Evolutionary conservation across 2,113 vertebrate genomes (phyloP).

Genomic region (Lycaon pictus): DNA sequence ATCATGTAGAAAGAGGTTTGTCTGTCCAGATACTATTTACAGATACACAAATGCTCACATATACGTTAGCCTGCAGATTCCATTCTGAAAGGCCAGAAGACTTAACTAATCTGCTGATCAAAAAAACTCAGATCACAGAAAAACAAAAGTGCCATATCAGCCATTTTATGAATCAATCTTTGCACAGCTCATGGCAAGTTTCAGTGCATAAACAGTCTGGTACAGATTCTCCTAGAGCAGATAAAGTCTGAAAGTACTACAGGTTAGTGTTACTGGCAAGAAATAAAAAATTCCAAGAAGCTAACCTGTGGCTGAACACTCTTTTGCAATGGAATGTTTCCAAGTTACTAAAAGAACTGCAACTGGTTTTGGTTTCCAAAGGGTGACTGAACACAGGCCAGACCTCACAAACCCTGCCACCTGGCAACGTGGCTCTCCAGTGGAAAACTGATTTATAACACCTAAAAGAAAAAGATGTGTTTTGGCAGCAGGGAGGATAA

Average conservation of each 20-base stretch:
- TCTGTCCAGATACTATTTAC: background rate
- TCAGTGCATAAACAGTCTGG: background rate
- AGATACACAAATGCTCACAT: background rate
- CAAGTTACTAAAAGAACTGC: background rate
- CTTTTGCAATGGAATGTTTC: background rate
- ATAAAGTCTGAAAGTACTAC: background rate
- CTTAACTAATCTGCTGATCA: background rate
- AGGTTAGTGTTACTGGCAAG: background rate
- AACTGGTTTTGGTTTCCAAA: conserved; percentile 47
- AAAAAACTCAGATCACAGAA: background rate
- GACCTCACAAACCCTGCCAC: background rate
- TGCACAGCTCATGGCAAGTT: background rate
- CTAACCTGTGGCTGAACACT: background rate
- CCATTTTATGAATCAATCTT: conserved; percentile 30
- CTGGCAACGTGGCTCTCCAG: background rate
- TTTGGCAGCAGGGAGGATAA: background rate
- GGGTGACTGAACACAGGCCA: background rate
- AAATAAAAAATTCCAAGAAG: background rate
- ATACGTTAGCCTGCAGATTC: background rate
- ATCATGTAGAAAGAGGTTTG: background rate
- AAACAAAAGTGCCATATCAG: background rate
- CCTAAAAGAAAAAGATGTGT: background rate
- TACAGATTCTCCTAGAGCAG: background rate
- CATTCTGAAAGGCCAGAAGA: background rate
- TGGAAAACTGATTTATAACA: background rate